Evolutionary conservation across 2,888 invertebrate genomes (phyloP), one percentile per base, ranked within the genome.

Genomic region (Agrilus mali): DNA sequence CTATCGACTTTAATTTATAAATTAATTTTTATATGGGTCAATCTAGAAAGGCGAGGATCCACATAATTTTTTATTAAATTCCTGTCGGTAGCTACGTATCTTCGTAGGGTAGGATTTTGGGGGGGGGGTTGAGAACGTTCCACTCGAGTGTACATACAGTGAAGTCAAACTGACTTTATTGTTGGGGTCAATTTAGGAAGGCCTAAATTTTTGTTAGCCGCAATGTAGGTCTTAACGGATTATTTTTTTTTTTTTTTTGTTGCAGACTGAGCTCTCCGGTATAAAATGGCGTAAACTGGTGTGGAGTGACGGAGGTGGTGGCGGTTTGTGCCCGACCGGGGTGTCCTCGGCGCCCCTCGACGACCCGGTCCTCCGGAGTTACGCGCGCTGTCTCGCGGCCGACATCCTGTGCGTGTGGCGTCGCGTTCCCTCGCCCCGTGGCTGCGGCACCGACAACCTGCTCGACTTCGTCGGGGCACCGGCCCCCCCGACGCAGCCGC

Each of bases 321-420:
- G 55, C 40, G 45, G 53, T 37, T 48, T 50, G 27, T 27, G 20
- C 6, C n/a, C 31, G 44, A 44, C 48, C 46, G 36, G 55, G 50
- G 47, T 34, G 55, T 64, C 67, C 54, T 70, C 69, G 55, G 69
- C 67, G 60, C 87, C 88, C 51, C 76, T 89, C 61, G 86, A 87
- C 59, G 92, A 92, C 73, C 93, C 90, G 52, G 89, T 90, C 60
- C 75, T 90, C 66, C 80, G 86, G 67, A 87, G 89, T 67, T 93
- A 86, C 72, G 85, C 88, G 63, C 82, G 86, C 69, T 90, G 90
- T 72, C 78, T 90, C 61, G 86, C 87, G 65, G 86, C 88, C 59
- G 94, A 95, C 73, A 89, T 97, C 66, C 76, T 98, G 62, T 95
- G 95, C 76, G 95, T 96, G 61, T 98, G 98, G 98, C 80, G 96